A percentile compares a stretch with the other conserved stretches of the same genome.
These are phyloP conservation scores for Caerostris darwini DNA, from an alignment of 1,140 invertebrate species.

Conservation along the genomic window DNA sequence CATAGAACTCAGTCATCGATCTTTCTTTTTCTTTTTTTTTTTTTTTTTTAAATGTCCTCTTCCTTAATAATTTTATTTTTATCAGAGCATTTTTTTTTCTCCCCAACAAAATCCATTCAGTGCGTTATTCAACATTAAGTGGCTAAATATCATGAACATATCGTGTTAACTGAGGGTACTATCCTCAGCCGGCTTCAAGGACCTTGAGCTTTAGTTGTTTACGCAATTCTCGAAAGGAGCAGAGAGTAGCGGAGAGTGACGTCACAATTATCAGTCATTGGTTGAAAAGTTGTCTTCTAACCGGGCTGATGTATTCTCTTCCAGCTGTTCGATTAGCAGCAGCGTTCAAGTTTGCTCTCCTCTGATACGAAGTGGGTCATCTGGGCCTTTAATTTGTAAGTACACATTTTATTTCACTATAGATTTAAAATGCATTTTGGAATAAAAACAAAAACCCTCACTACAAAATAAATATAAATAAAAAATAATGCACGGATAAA, in stretches of 20 bases:
- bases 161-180: conserved; percentile 8
- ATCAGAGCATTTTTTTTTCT: conserved; percentile 1
- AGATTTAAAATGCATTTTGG: conserved; percentile 8
- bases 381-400: conserved; percentile 53
- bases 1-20: not conserved
- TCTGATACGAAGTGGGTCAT: conserved; percentile 56
- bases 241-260: conserved; percentile 65
- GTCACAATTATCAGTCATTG: conserved; percentile 75
- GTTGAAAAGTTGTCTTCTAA: conserved; percentile 73
- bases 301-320: conserved; percentile 57
- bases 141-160: conserved; percentile 1
- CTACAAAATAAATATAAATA: too few species aligned
- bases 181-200: not conserved
- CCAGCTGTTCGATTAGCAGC: conserved; percentile 70
- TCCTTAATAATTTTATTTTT: not conserved
- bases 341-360: conserved; percentile 43
- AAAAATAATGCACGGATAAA: too few species aligned
- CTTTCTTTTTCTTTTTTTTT: not conserved
- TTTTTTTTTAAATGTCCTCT: not conserved
- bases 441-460: too few species aligned
- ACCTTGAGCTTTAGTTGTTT: conserved; percentile 72
- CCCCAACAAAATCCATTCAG: not conserved
- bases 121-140: not conserved
- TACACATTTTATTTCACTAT: not conserved
- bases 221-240: conserved; percentile 66